Percentiles rank a stretch among this genome's conserved stretches.
Evolutionary conservation across 2,113 vertebrate species (phyloP).

Genomic region (Gasterosteus nipponicus): DNA sequence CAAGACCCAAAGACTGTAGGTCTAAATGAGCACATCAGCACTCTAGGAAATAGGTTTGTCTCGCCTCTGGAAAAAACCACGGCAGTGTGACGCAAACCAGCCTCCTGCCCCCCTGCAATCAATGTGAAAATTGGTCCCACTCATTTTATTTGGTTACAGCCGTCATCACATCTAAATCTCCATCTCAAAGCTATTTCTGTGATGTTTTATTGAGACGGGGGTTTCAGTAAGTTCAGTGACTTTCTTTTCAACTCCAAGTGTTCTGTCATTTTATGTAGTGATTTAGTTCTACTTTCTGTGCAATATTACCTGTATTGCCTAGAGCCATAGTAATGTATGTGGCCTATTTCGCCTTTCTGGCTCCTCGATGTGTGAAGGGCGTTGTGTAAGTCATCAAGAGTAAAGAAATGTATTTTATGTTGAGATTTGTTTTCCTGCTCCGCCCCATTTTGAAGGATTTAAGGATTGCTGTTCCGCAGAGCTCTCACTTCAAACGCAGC

Average conservation of each 20-base stretch:
- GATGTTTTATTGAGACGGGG: background rate
- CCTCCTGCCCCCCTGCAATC: constrained; percentile 60
- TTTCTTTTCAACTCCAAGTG: background rate
- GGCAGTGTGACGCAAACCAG: constrained; percentile 50
- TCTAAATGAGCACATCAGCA: constrained; percentile 71
- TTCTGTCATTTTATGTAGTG: background rate
- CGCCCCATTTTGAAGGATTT: constrained; percentile 15
- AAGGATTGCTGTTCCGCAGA: constrained; percentile 9
- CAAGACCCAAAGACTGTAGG: constrained; percentile 42
- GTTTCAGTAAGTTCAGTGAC: constrained; percentile 17
- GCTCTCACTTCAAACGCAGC: background rate
- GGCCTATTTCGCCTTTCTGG: background rate
- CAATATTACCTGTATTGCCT: no score
- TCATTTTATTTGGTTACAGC: constrained; percentile 56
- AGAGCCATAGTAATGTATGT: no score
- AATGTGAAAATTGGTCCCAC: constrained; percentile 56
- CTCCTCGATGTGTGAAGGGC: no score
- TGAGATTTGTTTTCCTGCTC: background rate
- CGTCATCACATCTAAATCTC: constrained; percentile 46
- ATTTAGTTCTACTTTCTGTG: background rate
- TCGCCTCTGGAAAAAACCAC: constrained; percentile 36
- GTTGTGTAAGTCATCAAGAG: no score
- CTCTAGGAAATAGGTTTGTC: constrained; percentile 61
- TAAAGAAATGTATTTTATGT: no score
- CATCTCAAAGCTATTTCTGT: constrained; percentile 29